phyloP scores from a whole-genome alignment of 2,888 invertebrate genomes.

The Leucophora obtusa region DNA sequence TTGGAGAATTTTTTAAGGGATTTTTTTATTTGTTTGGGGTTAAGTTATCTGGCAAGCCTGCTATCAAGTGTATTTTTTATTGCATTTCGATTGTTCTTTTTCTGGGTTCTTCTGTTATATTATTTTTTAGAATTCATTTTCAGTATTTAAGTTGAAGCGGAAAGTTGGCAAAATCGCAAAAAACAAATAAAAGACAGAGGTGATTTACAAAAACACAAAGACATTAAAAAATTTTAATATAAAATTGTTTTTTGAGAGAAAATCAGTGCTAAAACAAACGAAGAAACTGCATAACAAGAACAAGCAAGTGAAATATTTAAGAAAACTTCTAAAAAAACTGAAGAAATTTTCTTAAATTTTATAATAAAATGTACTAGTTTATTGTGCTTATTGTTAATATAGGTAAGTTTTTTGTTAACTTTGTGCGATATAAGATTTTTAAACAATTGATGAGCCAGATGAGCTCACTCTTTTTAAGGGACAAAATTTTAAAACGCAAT shows the following conservation, averaged over 20 bases:
- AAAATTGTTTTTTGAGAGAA: background rate
- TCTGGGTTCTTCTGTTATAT: background rate
- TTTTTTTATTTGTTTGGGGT: too few relatives aligned
- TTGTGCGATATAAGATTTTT: background rate
- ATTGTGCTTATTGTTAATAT: background rate
- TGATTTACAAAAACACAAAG: conserved; percentile 38
- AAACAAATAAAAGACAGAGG: conserved; percentile 12
- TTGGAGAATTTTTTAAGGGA: too few relatives aligned
- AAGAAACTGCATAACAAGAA: background rate
- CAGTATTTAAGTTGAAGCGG: conserved; percentile 27
- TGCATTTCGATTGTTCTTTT: conserved; percentile 20
- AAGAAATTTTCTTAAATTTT: background rate
- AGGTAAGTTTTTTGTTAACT: conserved; percentile 36
- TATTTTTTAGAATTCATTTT: conserved; percentile 45
- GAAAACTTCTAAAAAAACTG: background rate
- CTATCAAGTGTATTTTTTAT: too few relatives aligned
- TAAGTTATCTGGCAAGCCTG: too few relatives aligned
- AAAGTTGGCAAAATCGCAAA: conserved; percentile 47
- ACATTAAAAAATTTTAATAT: background rate
- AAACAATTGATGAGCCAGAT: background rate
- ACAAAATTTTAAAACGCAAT: conserved; percentile 57
- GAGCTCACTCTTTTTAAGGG: conserved; percentile 16
- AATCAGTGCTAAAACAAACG: background rate
- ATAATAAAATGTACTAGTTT: background rate
- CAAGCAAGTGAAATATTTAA: background rate